These are phyloP conservation scores for Phymatocera aterrima DNA, from an alignment of 2,888 invertebrate species.

Conservation along the genomic window DNA sequence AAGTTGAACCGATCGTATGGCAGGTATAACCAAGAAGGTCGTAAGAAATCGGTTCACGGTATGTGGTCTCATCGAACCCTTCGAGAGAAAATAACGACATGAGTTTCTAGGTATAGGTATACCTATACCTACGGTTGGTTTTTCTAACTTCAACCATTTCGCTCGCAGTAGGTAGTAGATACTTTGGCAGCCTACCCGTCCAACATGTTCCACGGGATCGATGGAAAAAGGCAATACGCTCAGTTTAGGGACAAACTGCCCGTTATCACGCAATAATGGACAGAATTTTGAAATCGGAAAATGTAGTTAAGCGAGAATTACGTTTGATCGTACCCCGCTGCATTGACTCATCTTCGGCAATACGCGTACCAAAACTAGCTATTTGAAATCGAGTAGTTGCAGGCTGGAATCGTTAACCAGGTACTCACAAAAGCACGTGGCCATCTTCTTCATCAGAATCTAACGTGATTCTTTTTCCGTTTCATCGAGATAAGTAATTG, in stretches of 20 bases:
- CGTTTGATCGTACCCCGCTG: slow-evolving; percentile 10
- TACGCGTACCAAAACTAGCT: no score
- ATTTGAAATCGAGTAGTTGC: no score
- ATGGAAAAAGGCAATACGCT: not conserved
- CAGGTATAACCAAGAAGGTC: not conserved
- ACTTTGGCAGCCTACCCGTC: no score
- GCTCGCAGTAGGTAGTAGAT: not conserved
- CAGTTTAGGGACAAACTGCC: not conserved
- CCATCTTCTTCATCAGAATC: no score
- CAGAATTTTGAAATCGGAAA: not conserved
- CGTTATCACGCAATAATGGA: not conserved
- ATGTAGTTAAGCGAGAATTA: not conserved
- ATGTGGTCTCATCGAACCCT: not conserved
- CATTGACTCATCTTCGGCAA: not conserved
- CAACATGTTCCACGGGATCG: not conserved
- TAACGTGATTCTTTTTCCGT: no score
- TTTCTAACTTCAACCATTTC: slow-evolving; percentile 9
- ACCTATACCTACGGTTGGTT: no score
- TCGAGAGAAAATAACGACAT: slow-evolving; percentile 11
- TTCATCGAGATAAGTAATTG: no score
- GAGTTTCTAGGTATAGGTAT: not conserved
- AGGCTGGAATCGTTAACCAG: no score
- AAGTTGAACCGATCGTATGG: not conserved
- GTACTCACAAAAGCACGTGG: no score
- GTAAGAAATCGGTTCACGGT: slow-evolving; percentile 14